Evolutionary conservation across 1,140 invertebrate species (phyloP).

Genomic region (Stegodyphus mimosarum): DNA sequence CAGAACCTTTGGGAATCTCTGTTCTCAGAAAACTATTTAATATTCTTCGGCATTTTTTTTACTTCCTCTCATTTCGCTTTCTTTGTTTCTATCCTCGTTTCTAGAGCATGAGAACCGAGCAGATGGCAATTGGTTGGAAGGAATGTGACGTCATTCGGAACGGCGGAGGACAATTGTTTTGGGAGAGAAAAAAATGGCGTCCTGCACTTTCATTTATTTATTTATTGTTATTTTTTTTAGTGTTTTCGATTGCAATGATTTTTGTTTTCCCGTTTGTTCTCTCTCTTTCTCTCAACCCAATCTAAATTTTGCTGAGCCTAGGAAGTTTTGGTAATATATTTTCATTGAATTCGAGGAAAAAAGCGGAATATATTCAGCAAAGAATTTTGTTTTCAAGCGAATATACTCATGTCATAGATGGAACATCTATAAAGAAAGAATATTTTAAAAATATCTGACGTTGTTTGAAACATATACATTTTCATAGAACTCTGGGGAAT

Average conservation of each 20-base stretch:
- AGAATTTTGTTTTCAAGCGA: too few relatives aligned
- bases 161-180: constrained; percentile 46
- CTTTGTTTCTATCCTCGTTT: constrained; percentile 10
- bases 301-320: constrained; percentile 37
- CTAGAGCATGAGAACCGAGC: constrained; percentile 37
- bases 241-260: constrained; percentile 23
- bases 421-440: too few relatives aligned
- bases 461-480: too few relatives aligned
- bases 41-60: constrained; percentile 26
- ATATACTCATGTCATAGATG: too few relatives aligned
- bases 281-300: background rate
- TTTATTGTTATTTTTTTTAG: background rate
- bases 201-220: constrained; percentile 48
- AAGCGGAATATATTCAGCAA: too few relatives aligned
- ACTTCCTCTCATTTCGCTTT: background rate
- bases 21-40: constrained; percentile 14
- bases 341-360: background rate
- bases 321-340: background rate
- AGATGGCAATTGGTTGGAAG: constrained; percentile 56
- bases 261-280: constrained; percentile 6
- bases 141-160: constrained; percentile 54
- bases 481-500: too few relatives aligned
- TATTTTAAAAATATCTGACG: too few relatives aligned
- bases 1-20: constrained; percentile 1
- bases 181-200: constrained; percentile 8